phyloP scores from a whole-genome alignment of 2,113 vertebrate species.

The Cyanocitta stelleri region DNA sequence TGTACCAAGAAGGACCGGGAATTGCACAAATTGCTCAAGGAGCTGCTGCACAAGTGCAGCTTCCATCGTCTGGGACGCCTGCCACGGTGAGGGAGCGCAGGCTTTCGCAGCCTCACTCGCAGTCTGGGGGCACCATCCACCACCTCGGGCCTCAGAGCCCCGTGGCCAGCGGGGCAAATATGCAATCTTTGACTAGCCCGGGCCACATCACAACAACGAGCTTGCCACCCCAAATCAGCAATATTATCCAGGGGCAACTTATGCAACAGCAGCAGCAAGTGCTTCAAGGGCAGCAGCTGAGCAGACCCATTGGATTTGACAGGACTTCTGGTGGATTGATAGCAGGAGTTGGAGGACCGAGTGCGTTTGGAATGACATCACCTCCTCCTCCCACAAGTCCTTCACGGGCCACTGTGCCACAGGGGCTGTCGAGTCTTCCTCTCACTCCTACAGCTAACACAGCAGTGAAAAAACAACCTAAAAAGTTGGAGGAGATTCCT shows the following conservation, averaged over 20 bases:
- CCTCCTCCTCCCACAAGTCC: conserved; percentile 87
- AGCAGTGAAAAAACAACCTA: conserved; percentile 80
- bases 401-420: conserved; percentile 78
- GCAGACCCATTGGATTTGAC: conserved; percentile 79
- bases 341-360: conserved; percentile 74
- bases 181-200: conserved; percentile 79
- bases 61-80: conserved; percentile 71
- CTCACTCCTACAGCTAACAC: conserved; percentile 70
- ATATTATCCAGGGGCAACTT: conserved; percentile 88
- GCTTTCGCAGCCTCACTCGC: conserved; percentile 89
- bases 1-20: conserved; percentile 86
- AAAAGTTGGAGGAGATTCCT: conserved; percentile 91
- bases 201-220: conserved; percentile 88
- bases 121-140: conserved; percentile 90
- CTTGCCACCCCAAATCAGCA: conserved; percentile 89
- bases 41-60: conserved; percentile 77
- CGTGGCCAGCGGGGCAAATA: conserved; percentile 72
- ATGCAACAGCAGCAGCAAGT: conserved; percentile 78
- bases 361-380: conserved; percentile 82
- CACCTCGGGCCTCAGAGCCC: conserved; percentile 90
- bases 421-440: conserved; percentile 79
- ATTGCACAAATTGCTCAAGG: conserved; percentile 83
- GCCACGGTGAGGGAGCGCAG: conserved; percentile 78
- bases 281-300: conserved; percentile 68
- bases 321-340: conserved; percentile 78